These are phyloP conservation scores for Bergia sp. DNA, from an alignment of 92 coral and sea anemone genomes.

Conservation along the genomic window DNA sequence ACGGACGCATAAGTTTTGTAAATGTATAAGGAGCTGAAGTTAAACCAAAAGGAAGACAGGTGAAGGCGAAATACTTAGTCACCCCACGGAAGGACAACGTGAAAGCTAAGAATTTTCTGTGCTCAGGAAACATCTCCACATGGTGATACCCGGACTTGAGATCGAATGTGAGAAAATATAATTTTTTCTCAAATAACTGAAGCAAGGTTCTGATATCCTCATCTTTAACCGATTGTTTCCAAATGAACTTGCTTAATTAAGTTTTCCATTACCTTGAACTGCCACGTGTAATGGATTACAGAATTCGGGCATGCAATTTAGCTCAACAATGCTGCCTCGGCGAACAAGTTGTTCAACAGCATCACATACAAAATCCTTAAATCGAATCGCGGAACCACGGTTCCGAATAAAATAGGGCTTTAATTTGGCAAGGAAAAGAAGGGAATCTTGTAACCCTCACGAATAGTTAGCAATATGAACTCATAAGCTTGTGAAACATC, in stretches of 20 bases:
- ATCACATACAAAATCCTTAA: not conserved
- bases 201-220: not conserved
- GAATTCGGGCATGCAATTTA: not conserved
- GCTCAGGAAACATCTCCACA: not conserved
- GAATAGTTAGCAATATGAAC: too few relatives aligned
- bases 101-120: not conserved
- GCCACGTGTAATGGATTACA: not conserved
- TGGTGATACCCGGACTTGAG: not conserved
- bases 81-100: not conserved
- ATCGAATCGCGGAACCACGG: not conserved
- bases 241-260: not conserved
- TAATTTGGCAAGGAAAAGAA: not conserved
- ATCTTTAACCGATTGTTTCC: not conserved
- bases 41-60: not conserved
- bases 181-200: not conserved
- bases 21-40: not conserved
- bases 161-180: not conserved
- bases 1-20: not conserved
- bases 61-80: not conserved
- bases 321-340: not conserved
- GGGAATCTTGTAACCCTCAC: not conserved
- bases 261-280: not conserved
- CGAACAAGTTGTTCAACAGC: not conserved
- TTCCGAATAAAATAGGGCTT: not conserved
- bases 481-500: too few relatives aligned